Evolutionary conservation across 92 coral and sea anemone species (phyloP), one percentile per base, ranked within the genome.

Genomic region (Epizoanthus scotinus): DNA sequence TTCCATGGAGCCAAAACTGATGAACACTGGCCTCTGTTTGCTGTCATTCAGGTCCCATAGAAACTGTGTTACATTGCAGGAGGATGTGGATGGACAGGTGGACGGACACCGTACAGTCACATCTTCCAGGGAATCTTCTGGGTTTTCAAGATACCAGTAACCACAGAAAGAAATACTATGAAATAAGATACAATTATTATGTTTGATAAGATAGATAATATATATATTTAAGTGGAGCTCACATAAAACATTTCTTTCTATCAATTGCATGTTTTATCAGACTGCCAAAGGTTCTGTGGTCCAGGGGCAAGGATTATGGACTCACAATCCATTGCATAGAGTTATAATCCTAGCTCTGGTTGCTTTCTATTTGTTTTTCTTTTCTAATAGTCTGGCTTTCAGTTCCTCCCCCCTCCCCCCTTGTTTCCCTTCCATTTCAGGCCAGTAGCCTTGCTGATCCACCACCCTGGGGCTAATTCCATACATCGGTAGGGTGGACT

Each of bases 1-100:
- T 64, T 92, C 97, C 97, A 92, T 92, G 6, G 97, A 92, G 12
- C 97, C 97, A 85, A 92, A 92, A 19, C 91, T 89, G 84, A 92
- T 92, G 71, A 90, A 92, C 82, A 92, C 80, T 56, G 94, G 97
- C 29, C 74, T 82, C 19, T 92, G 86, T 36, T 88, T 82, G 50
- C 66, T 70, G 49, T 79, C 71, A 28, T 75, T 64, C 18, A 91
- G 75, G 60, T 66, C 72, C 71, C 87, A 67, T 10, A 88, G 63
- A 52, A 88, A 91, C 64, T 91, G 90, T 19, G 90, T 69, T 17
- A 91, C 81, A 62, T 73, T 73, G 66, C 65, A 73, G 50, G 66
- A 73, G 0, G 86, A 10, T 15, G 89, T 12, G 14, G 85, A 64
- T 28, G 68, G 82, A 55, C 83, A 67, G 47, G 83, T 68, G n/a